Conservation (phyloP, 2,888 invertebrate species). For the Hemithea aestivaria region DNA sequence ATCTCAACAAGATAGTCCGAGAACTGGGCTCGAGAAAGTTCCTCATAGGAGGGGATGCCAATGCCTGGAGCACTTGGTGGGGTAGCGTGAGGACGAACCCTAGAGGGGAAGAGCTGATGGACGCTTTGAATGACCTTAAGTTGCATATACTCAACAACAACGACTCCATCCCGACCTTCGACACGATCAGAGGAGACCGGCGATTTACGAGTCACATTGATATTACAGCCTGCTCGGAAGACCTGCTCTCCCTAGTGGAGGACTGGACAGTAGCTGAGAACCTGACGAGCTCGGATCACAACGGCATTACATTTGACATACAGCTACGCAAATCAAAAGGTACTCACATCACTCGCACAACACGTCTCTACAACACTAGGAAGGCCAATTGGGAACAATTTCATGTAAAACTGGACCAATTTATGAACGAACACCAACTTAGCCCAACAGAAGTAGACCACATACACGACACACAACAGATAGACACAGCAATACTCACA, state of each 20-base stretch:
- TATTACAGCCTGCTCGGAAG: background rate
- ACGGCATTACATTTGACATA: background rate
- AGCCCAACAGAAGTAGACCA: background rate
- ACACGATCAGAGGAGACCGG: background rate
- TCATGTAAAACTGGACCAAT: background rate
- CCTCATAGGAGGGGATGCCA: constrained; percentile 19
- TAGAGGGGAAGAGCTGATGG: constrained; percentile 19
- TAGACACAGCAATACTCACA: background rate
- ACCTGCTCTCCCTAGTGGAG: background rate
- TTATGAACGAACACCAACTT: background rate
- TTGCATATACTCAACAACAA: no score
- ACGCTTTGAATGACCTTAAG: background rate
- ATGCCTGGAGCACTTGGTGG: constrained; percentile 26
- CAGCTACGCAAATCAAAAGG: background rate
- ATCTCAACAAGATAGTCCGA: background rate
- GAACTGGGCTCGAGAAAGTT: background rate
- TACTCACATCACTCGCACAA: no score
- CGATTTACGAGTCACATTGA: background rate
- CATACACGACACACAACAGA: background rate
- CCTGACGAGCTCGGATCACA: background rate
- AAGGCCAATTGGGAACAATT: background rate
- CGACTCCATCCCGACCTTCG: background rate
- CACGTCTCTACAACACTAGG: no score
- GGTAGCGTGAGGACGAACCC: constrained; percentile 11
- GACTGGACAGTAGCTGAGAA: background rate